Evolutionary conservation across 2,888 invertebrate species (phyloP), one percentile per base, ranked within the genome.

Genomic region (Caradrina kadenii): DNA sequence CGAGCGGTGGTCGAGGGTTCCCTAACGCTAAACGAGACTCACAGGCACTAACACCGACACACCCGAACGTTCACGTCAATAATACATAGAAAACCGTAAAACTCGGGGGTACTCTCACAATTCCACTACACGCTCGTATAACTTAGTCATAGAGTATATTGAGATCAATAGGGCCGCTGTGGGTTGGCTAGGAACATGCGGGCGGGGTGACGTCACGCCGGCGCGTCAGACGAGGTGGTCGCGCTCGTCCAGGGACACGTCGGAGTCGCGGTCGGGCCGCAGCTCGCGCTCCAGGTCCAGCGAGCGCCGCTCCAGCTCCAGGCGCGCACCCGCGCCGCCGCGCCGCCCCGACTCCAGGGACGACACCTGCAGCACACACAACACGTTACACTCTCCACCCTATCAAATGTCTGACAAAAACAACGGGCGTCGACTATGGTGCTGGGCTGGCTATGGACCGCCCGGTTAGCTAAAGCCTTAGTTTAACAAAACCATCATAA

Each of bases 251-350:
- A 94, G 94, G 86, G 93, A 93, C 79, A 90, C 93, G 92, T 94
- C 94, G 69, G 93, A 93, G 91, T 92, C 92, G 83, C 92, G 91
- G 85, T 91, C 93, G 85, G 89, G 88, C 62, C 95, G 93, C 88
- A 95, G 91, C 85, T 96, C 95, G 69, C 95, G 93, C 91, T 96
- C 96, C 77, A 96, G 92, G 91, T 96, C 96, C 79, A 96, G 93
- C 83, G 91, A 91, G 90, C 96, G 96, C 26, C 96, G 93, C 91
- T 95, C 96, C 77, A 93, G 92, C 89, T 95, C 96, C 71, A 91
- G 91, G 60, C 93, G 93, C 81, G 89, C 89, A 78, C 88, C 89
- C 78, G 87, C 76, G 63, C 82, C 81, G 84, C 91, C 84, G 70
- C 90, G 89, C 81, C 91, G 90, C 77, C 89, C 88, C 76, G 90